Base-by-base conservation (phyloP, 2,797 vertebrate species). In the Thalassophryne amazonica region DNA sequence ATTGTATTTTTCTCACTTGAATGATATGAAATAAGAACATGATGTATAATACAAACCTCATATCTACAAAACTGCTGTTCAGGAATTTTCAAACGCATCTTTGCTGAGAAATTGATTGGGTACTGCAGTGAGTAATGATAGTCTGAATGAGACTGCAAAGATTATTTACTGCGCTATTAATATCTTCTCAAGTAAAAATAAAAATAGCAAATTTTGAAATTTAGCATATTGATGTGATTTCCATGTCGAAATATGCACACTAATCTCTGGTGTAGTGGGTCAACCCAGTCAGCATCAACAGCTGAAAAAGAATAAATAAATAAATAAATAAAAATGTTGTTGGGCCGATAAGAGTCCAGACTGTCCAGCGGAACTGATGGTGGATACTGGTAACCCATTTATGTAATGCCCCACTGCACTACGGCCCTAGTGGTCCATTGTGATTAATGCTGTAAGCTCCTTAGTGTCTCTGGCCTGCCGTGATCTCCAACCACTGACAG, bases 401-500 rank as follows among this genome's bases (percentile, higher is more conserved):
- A 56, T 70, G 70, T 86, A 82, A 86, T 75, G 71, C 60, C 25
- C 60, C 72, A 55, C 73, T 68, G 64, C 55, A 66, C 73, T 71
- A 58, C 67, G 64, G 67, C 80, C 77, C 74, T 76, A 80, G 73
- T 71, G 70, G 73, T 72, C 72, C 71, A 83, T 83, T 88, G 86
- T 86, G 82, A 88, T 86, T 87, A 88, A 68, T 69, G 73, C 54
- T 69, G 47, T 90, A 89, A 89, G 81, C 89, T 86, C 85, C 86
- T 90, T 88, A 84, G 48, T 70, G 68, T 81, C 65, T 75, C 62
- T 47, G 45, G 76, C 63, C 68, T 61, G 53, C 75, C 75, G 65
- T 83, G 75, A 83, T 80, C 81, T 81, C 67, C 68, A 79, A 77
- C 60, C 59, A 59, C 74, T 66, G 76, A 78, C 87, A 90, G 85